Percentiles rank a stretch among this genome's conserved stretches.
phyloP scores from a whole-genome alignment of 2,113 vertebrate species.

The Sigmodon hispidus region DNA sequence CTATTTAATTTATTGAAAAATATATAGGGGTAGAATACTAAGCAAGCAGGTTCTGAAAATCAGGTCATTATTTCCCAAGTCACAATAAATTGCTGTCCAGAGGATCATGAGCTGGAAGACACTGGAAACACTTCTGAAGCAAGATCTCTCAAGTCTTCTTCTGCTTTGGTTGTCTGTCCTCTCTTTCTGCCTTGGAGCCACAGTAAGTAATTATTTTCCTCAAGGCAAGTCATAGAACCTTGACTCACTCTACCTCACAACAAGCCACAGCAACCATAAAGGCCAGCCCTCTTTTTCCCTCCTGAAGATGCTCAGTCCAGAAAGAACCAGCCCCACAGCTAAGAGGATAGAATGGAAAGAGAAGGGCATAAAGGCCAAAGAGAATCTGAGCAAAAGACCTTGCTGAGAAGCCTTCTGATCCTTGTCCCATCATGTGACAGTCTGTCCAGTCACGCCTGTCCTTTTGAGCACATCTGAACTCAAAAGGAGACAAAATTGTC shows the following conservation, averaged over 20 bases:
- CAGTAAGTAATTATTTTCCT: neutral
- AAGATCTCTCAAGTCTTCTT: neutral
- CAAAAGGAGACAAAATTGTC: neutral
- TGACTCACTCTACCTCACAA: neutral
- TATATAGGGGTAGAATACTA: neutral
- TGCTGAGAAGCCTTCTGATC: neutral
- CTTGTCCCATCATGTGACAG: neutral
- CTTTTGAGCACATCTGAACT: neutral
- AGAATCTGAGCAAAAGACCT: neutral
- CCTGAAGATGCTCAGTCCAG: neutral
- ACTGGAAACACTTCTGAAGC: neutral
- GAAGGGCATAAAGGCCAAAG: neutral
- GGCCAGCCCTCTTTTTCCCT: neutral
- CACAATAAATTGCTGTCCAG: no score
- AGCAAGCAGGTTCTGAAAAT: neutral
- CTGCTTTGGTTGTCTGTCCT: neutral
- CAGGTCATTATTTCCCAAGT: neutral
- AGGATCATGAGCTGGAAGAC: neutral
- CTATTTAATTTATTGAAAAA: neutral
- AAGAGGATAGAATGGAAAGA: neutral
- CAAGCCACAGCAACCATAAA: neutral
- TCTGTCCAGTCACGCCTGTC: neutral
- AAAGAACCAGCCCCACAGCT: neutral
- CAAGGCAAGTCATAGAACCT: neutral
- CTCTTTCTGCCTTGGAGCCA: neutral